Percentiles rank a stretch among this genome's conserved stretches.
phyloP scores from a whole-genome alignment of 2,113 vertebrate genomes.

The Chaetodon trifascialis region DNA sequence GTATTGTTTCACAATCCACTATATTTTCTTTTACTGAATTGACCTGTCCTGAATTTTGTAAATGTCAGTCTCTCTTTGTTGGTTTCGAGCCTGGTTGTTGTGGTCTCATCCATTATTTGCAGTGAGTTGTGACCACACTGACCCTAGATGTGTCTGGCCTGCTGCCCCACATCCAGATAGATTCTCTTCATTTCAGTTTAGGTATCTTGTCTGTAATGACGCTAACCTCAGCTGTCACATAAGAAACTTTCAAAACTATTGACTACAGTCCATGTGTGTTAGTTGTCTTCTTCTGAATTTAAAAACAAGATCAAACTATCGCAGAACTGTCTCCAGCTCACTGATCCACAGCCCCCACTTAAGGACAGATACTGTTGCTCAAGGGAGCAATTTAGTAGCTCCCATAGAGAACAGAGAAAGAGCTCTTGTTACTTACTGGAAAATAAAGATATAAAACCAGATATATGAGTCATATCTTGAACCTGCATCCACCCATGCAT shows the following conservation, averaged over 20 bases:
- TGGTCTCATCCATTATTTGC: neutral
- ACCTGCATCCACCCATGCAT: neutral
- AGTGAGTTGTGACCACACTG: neutral
- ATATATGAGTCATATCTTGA: neutral
- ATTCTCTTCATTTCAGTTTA: constrained; percentile 37
- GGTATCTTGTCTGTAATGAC: neutral
- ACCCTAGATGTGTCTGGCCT: neutral
- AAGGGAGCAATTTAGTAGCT: neutral
- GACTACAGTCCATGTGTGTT: neutral
- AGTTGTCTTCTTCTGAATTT: neutral
- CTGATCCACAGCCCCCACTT: neutral
- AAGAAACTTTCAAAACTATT: neutral
- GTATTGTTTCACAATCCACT: too few relatives aligned
- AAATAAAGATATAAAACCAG: neutral
- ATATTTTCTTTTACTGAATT: neutral
- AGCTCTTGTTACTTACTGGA: constrained; percentile 12
- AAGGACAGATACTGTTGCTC: neutral
- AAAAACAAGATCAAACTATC: too few relatives aligned
- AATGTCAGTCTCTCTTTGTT: neutral
- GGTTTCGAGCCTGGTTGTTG: neutral
- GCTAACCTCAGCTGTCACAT: neutral
- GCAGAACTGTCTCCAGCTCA: neutral
- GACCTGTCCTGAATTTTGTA: neutral
- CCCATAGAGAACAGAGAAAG: neutral
- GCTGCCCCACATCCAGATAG: neutral